Base-by-base conservation (phyloP, 1,140 invertebrate species). In the Acyrthosiphon pisum region DNA sequence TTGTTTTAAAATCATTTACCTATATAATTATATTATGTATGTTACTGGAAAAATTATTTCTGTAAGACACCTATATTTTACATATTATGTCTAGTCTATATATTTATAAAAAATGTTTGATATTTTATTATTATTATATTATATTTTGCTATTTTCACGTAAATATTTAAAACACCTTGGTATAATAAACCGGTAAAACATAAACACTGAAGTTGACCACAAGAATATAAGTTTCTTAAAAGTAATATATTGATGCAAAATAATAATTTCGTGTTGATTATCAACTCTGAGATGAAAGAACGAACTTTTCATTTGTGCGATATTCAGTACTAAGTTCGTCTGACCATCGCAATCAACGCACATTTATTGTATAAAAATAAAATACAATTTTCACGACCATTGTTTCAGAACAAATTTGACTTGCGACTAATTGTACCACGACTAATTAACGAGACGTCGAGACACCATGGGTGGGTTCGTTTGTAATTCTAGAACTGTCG, bases 401-500 rank as follows among this genome's bases (percentile, higher is more conserved):
- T 87, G 44, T 87, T 87, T 87, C n/a, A 3, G 23, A 46, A 87
- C 44, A 46, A 87, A 46, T 87, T 87, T 87, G 84, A 87, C 84
- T 87, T 46, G 84, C 14, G 44, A 87, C 44, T 84, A 41, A 84
- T 84, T 84, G 37, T 84, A 41, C 83, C 83, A 44, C 83, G 9
- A 84, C 83, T 87, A 87, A 87, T 87, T 87, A 87, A 87, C 30
- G 84, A 87, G 84, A 87, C 44, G 48, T 44, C 30, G 84, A 87
- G 84, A 87, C 44, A 87, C 84, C 84, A n/a, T 18, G 84, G 26
- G 44, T 37, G 2, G 44, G 84, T 87, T 87, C 84, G 41, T 48
- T 87, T 87, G 84, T 44, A 87, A 87, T 87, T 87, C 44, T 87
- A 87, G 84, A 87, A 87, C 84, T 87, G 84, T 87, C 84, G 44